Base-by-base conservation (phyloP, 2,797 vertebrate genomes). In the Sebastes hubbsi region DNA sequence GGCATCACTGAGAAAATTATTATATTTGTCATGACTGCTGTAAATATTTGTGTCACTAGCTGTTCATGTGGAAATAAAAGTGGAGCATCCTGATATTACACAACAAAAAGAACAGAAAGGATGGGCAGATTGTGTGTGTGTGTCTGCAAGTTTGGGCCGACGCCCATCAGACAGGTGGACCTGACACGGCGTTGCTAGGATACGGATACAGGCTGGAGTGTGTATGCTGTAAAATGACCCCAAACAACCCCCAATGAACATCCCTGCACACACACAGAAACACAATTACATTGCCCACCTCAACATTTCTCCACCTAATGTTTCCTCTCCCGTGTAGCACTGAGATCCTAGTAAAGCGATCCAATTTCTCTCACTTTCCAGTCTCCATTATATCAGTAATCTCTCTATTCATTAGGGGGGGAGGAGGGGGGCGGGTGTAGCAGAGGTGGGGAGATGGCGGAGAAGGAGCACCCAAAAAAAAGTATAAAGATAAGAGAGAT, bases 151-250 rank as follows among this genome's bases (percentile, higher is more conserved):
- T 84, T 85, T 91, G 82, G 87, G 83, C 80, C 8, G 22, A 83
- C 12, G 76, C 75, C 87, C 85, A 88, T 59, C 16, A 67, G 85
- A 84, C 89, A 91, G 88, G 89, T 91, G 88, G 82, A 82, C 80
- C 80, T 80, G 74, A 88, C 49, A 25, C 76, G 65, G 62, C 8
- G 89, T 94, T 94, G 91, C 90, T 90, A 89, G 83, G 91, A 92
- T 86, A 93, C 88, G 4, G 55, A 82, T 84, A 83, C 38, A 72
- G 79, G 68, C 66, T 59, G 63, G 49, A 82, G 71, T 72, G 77
- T 77, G 72, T 66, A 69, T 13, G 52, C 71, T 58, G 58, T 49
- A 78, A 80, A 73, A 84, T 87, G 82, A 91, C 79, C 84, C 76
- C 54, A 75, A 88, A 91, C 81, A 83, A 73, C 81, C 62, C 77